Conservation (phyloP, 2,888 invertebrate species). For the Aphidoletes aphidimyza region DNA sequence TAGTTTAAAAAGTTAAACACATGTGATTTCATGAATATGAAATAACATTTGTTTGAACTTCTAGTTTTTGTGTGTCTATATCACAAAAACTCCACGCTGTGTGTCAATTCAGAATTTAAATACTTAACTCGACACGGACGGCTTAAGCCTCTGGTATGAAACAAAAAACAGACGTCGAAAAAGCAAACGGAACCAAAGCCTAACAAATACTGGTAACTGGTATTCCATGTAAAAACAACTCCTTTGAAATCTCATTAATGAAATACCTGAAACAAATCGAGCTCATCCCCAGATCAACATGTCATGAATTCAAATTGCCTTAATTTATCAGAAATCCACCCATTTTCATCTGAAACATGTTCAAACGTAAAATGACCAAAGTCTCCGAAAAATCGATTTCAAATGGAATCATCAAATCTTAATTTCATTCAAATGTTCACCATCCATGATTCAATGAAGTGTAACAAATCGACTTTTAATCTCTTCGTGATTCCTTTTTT, state of each 20-base stretch:
- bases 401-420: not conserved
- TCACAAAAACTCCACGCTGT: not conserved
- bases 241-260: too few species aligned
- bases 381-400: not conserved
- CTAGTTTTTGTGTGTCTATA: not conserved
- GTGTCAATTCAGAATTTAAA: not conserved
- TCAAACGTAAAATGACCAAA: not conserved
- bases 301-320: not conserved
- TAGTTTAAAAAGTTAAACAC: not conserved
- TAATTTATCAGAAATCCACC: not conserved
- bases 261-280: too few species aligned
- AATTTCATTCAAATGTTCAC: not conserved
- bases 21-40: not conserved
- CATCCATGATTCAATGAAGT: constrained; percentile 5
- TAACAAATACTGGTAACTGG: too few species aligned
- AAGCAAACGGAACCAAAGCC: too few species aligned
- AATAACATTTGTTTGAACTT: not conserved
- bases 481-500: not conserved
- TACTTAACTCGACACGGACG: not conserved
- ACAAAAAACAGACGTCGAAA: too few species aligned
- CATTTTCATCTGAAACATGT: not conserved
- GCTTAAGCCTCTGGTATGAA: not conserved
- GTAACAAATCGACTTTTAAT: constrained; percentile 25
- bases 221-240: too few species aligned
- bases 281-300: too few species aligned